Percentiles rank a stretch among this genome's conserved stretches.
phyloP scores from a whole-genome alignment of 2,113 vertebrate genomes.

The Brachypodius melanocephalos region DNA sequence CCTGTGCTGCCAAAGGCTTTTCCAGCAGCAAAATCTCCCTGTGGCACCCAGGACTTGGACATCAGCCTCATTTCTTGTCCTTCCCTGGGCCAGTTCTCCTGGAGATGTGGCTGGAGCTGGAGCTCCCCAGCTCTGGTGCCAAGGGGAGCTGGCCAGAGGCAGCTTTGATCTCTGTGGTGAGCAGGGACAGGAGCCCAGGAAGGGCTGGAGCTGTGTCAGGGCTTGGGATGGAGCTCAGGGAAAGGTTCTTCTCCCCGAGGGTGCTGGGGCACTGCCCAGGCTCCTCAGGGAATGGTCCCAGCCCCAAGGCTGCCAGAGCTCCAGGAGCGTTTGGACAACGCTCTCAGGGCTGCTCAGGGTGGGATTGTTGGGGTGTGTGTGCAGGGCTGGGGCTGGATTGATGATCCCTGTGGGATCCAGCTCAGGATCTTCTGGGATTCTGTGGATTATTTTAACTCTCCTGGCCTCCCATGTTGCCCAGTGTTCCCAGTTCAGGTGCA shows the following conservation, averaged over 20 bases:
- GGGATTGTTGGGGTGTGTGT: not conserved
- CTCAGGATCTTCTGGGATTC: not conserved
- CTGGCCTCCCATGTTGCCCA: not conserved
- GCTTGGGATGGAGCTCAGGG: not conserved
- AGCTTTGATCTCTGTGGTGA: not conserved
- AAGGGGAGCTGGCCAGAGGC: not conserved
- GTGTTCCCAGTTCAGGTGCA: not conserved
- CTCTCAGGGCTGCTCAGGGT: not conserved
- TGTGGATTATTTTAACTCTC: not conserved
- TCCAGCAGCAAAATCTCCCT: not conserved
- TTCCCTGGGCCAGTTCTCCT: rapidly evolving
- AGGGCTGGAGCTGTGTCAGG: not conserved
- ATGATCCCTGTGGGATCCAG: rapidly evolving
- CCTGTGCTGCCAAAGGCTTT: rapidly evolving
- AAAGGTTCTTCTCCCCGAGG: not conserved
- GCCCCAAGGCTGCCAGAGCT: not conserved
- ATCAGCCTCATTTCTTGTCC: not conserved
- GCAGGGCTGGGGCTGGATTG: rapidly evolving
- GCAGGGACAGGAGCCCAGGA: not conserved
- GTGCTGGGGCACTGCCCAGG: not conserved
- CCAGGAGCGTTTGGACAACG: not conserved
- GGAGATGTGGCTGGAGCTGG: not conserved
- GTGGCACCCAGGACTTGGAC: not conserved
- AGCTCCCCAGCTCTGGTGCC: not conserved
- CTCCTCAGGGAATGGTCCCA: not conserved